phyloP scores from a whole-genome alignment of 2,113 vertebrate species.

The Rhinolophus ferrumequinum region DNA sequence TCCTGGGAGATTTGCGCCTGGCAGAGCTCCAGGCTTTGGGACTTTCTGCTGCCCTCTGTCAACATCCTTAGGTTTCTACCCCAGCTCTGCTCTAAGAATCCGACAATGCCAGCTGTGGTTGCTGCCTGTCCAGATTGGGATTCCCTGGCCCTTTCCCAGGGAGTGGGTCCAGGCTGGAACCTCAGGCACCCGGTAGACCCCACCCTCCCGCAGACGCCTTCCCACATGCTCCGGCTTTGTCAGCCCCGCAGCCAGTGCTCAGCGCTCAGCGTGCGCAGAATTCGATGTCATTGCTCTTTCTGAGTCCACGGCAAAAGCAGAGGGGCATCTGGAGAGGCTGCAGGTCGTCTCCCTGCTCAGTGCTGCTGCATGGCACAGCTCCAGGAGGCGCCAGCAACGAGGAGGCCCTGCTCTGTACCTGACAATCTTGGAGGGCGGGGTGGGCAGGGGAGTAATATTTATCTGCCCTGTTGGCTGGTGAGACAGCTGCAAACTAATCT shows the following conservation, averaged over 20 bases:
- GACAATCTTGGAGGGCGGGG: no score
- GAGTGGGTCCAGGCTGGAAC: rapidly evolving
- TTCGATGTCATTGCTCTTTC: rapidly evolving
- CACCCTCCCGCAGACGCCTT: neutral
- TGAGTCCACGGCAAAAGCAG: no score
- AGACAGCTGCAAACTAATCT: no score
- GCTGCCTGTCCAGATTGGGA: rapidly evolving
- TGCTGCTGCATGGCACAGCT: neutral
- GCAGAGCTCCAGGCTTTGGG: neutral
- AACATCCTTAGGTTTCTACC: no score
- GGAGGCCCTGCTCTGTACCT: rapidly evolving
- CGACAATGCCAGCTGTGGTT: rapidly evolving
- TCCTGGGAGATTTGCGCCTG: neutral
- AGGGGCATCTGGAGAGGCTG: rapidly evolving
- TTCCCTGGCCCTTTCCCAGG: rapidly evolving
- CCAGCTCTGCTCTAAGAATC: no score
- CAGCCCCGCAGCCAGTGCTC: rapidly evolving
- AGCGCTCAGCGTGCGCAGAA: no score
- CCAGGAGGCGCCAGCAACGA: neutral
- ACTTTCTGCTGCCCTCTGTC: neutral
- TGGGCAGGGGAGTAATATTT: rapidly evolving
- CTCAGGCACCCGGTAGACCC: neutral
- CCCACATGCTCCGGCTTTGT: rapidly evolving
- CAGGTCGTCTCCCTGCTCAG: neutral
- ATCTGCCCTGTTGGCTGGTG: rapidly evolving